phyloP scores from a whole-genome alignment of 2,888 invertebrate species.

The Dasysyrphus tricinctus region DNA sequence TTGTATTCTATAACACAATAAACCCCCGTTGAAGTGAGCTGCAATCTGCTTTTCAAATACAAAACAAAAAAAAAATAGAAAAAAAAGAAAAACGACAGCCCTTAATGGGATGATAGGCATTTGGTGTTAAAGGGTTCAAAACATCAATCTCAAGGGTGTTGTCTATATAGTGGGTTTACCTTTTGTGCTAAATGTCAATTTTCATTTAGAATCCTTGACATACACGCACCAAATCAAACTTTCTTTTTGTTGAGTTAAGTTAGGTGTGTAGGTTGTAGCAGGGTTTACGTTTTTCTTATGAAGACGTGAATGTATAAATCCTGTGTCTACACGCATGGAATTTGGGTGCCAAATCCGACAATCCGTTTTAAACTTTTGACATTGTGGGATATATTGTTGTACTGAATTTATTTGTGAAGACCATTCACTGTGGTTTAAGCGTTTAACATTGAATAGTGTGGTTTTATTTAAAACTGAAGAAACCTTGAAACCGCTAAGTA shows the following conservation, averaged over 20 bases:
- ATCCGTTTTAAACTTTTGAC: conserved; percentile 31
- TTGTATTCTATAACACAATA: conserved; percentile 51
- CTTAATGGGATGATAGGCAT: conserved; percentile 54
- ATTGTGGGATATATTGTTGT: conserved; percentile 39
- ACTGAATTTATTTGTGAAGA: conserved; percentile 19
- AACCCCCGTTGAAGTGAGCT: conserved; percentile 64
- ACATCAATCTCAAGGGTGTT: conserved; percentile 74
- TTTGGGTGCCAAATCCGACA: conserved; percentile 47
- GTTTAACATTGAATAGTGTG: conserved; percentile 3
- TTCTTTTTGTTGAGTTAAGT: conserved; percentile 58
- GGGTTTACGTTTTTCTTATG: conserved; percentile 35
- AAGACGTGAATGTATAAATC: conserved; percentile 22
- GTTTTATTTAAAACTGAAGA: conserved; percentile 11
- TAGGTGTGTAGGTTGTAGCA: conserved; percentile 20
- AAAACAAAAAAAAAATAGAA: neutral
- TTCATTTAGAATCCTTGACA: conserved; percentile 68
- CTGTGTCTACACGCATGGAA: neutral
- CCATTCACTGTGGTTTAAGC: conserved; percentile 42
- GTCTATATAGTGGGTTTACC: conserved; percentile 40
- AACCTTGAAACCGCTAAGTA: conserved; percentile 39
- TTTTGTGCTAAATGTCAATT: conserved; percentile 69
- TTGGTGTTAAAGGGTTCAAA: conserved; percentile 73
- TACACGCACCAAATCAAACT: conserved; percentile 51
- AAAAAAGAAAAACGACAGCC: conserved; percentile 18
- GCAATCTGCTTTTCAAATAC: conserved; percentile 50